Percentiles rank a stretch among this genome's conserved stretches.
phyloP scores from a whole-genome alignment of 2,113 vertebrate genomes.

The Otis tarda region DNA sequence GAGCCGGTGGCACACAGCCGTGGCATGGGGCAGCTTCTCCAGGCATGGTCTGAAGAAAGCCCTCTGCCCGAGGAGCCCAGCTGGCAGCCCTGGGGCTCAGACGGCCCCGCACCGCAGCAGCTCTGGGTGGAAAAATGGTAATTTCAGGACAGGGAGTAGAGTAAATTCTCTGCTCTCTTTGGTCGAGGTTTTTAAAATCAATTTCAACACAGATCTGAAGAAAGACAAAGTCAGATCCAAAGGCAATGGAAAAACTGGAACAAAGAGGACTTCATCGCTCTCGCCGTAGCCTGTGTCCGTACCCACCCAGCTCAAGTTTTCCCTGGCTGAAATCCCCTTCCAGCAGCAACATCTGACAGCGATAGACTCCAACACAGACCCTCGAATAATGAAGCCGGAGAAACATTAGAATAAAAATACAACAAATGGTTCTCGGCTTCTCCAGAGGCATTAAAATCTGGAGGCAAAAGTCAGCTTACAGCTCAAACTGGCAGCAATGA shows the following conservation, averaged over 20 bases:
- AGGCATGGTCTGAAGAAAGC: neutral
- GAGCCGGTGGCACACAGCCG: neutral
- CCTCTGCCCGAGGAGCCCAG: accelerated
- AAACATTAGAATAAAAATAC: neutral
- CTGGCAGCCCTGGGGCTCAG: neutral
- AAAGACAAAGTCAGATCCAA: neutral
- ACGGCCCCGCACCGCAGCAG: neutral
- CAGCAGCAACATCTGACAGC: neutral
- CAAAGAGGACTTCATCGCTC: neutral
- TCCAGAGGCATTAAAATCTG: neutral
- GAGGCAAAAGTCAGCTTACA: neutral
- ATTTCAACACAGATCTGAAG: neutral
- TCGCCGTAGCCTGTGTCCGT: neutral
- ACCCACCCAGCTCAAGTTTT: neutral
- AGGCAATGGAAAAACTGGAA: neutral
- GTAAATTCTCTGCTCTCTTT: neutral
- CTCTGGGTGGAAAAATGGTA: neutral
- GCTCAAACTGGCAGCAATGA: neutral
- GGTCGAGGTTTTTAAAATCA: neutral
- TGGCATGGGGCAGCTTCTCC: neutral
- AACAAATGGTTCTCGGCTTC: neutral
- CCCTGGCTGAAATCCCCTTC: neutral
- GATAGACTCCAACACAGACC: neutral
- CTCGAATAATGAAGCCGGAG: neutral
- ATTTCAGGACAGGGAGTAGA: neutral